These are phyloP conservation scores for Drosophila truncata DNA, from an alignment of 1,140 invertebrate genomes.

Conservation along the genomic window DNA sequence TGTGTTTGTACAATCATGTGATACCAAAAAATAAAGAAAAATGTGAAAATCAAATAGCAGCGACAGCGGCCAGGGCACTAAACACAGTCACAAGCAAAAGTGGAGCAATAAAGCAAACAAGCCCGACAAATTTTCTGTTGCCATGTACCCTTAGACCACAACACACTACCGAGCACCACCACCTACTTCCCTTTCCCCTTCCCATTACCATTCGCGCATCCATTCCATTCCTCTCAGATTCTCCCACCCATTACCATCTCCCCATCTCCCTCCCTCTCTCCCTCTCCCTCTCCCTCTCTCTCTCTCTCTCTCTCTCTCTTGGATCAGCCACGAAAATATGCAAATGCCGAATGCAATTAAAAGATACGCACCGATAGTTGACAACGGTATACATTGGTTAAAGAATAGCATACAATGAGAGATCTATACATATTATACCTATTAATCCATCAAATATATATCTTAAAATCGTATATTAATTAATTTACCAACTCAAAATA, in stretches of 20 bases:
- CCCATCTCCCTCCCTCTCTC: constrained; percentile 13
- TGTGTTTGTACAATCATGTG: constrained; percentile 80
- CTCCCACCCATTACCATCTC: constrained; percentile 1
- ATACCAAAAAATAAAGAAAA: constrained; percentile 83
- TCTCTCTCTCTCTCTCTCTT: constrained; percentile 11
- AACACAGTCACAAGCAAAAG: constrained; percentile 81
- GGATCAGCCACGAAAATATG: constrained; percentile 47
- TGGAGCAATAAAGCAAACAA: constrained; percentile 81
- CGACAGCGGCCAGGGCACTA: constrained; percentile 71
- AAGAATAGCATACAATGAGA: too few species aligned
- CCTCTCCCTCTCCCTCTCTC: constrained; percentile 10
- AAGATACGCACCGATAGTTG: constrained; percentile 40
- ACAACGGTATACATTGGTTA: neutral
- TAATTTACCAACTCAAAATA: neutral
- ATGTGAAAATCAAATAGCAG: constrained; percentile 82
- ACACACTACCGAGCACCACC: constrained; percentile 15
- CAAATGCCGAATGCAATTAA: constrained; percentile 50
- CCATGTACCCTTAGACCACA: constrained; percentile 47
- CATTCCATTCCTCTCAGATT: constrained; percentile 5
- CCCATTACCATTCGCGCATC: constrained; percentile 7
- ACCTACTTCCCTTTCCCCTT: constrained; percentile 5
- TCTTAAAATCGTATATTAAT: neutral
- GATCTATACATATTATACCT: too few species aligned
- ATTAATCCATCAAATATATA: neutral
- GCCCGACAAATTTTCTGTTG: constrained; percentile 60